Base-by-base conservation (phyloP, 2,888 invertebrate species). In the Eristalis pertinax region DNA sequence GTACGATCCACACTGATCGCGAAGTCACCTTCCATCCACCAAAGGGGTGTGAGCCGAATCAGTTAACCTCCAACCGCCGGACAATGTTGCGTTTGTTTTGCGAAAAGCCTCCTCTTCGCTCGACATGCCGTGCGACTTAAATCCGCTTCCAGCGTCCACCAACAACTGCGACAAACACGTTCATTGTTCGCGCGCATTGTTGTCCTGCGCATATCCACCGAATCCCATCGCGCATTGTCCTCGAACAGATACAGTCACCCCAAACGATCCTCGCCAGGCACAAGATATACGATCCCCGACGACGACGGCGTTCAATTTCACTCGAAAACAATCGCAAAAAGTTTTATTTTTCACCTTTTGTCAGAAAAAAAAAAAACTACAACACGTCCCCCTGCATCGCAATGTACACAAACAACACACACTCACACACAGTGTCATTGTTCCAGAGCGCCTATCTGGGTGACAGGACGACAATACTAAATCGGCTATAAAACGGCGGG, bases 401-500 rank as follows among this genome's bases (percentile, higher is more conserved):
- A 26, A 69, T 76, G 69, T 68, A 77, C 77, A 85, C 77, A 85
- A 32, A 82, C 77, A 81, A 43, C 50, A 50, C n/a, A 50, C 72
- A 32, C 32, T 5, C 43, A n/a, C n/a, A 43, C 11, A 4, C 2
- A 38, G 38, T 4, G 24, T 26, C 38, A 58, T 83, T 83, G 83
- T 87, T 84, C 26, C 64, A 76, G 32, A 32, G 60, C 73, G 73
- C 83, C 79, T 80, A 87, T 87, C 79, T 80, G 73, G 75, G 19
- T 87, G 87, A 87, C 87, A 87, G 79, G 68, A 73, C 32, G n/a
- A 87, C 87, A 87, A 87, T 76, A 13, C 83, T 80, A 87, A 87
- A 87, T 87, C 87, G 80, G 83, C 87, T 84, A 87, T 87, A 87
- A 87, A 87, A 76, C 83, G 83, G 83, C 83, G 87, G 72, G 79